Evolutionary conservation across 2,888 invertebrate genomes (phyloP), one percentile per base, ranked within the genome.

Genomic region (Druceiella hillmani): DNA sequence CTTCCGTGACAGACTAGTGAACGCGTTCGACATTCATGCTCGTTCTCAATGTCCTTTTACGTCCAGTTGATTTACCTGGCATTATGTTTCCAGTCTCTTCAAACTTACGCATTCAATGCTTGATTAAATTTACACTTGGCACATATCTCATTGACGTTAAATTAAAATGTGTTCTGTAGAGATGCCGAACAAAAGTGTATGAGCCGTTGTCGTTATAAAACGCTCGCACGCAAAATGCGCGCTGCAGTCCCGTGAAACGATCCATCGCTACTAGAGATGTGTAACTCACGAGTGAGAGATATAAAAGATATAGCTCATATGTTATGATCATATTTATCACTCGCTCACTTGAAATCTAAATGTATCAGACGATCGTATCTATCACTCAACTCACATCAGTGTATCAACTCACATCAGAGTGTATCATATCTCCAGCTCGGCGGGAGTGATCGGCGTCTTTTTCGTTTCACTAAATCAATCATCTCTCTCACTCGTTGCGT

Each of bases 61-160:
- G 15, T 14, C 36, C 33, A 37, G 36, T 16, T 9, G n/a, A n/a
- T n/a, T n/a, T n/a, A n/a, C n/a, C n/a, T n/a, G n/a, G 36, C 10
- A 13, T 38, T 36, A n/a, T 36, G 13, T 10, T 36, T 9, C 36
- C 36, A 36, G 36, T 36, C 36, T 36, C 36, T 36, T 36, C 36
- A 36, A 36, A 36, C 36, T 36, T 36, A 4, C 17, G 10, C 36
- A 36, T 16, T 33, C 35, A 36, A 14, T 14, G 36, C 36, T 27
- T 38, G 17, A 35, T 38, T 32, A 9, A 36, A 31, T 33, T 33
- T 4, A 20, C 3, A 26, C 33, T 33, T 4, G n/a, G 33, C 14
- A 17, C 20, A 16, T 28, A 7, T 20, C 22, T 20, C n/a, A 20
- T 20, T 7, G 22, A 20, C 22, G 22, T 20, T 7, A 20, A 20